Evolutionary conservation across 2,113 vertebrate species (phyloP), one percentile per base, ranked within the genome.

Genomic region (Gopherus flavomarginatus): DNA sequence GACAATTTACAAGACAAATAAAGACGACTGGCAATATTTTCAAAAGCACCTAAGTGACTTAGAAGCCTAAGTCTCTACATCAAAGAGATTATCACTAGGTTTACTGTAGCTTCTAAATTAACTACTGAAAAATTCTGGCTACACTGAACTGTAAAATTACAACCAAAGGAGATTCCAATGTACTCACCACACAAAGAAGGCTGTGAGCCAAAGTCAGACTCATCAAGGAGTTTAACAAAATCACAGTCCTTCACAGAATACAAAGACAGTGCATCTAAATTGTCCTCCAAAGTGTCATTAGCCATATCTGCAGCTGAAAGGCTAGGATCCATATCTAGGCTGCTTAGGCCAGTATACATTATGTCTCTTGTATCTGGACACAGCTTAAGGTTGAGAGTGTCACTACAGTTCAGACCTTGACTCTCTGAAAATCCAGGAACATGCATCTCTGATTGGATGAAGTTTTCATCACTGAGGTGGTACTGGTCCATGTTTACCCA

Each of bases 401-500:
- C 88, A 2, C 90, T 94, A 69, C 96, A 96, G 81, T 85, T 59
- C 92, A 97, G 94, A 19, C 79, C 88, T 56, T 90, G 96, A 89
- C 92, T 91, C 85, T 97, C 95, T 0, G 98, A 85, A 90, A 97
- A 97, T 0, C 92, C 92, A 29, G 94, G 79, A 42, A 97, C 96
- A 42, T 95, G 95, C 88, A 92, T 90, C 83, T 98, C 96, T 6
- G 97, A 90, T 1, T 92, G 96, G 72, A 97, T 86, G 4, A 85
- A 8, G 2, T 78, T 87, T 81, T 97, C 93, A 0, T 97, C 95
- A 29, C 80, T 77, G 2, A 97, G 87, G 90, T n/a, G 88, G 77
- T 96, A 97, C 59, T 83, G 97, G 31, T 98, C 98, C 98, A 98
- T 98, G 83, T 87, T 44, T 81, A 62, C 62, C 52, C 11, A 44